Percentiles rank a stretch among this genome's conserved stretches.
phyloP scores from a whole-genome alignment of 1,140 invertebrate species.

The Macrostomum lignano region DNA sequence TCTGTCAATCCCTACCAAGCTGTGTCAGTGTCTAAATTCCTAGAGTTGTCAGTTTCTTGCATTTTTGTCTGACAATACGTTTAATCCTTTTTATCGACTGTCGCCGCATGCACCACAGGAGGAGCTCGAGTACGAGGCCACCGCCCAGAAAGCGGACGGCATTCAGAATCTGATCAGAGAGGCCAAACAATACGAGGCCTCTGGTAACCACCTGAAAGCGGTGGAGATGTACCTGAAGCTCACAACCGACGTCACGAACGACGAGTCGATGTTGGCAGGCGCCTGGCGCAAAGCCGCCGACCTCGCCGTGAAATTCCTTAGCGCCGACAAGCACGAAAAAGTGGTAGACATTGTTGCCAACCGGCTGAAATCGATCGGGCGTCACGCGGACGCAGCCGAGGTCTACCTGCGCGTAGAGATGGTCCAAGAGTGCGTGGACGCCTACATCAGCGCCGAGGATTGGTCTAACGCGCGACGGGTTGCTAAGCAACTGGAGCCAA shows the following conservation, averaged over 20 bases:
- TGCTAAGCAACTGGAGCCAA: slow-evolving; percentile 48
- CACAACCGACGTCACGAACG: slow-evolving; percentile 27
- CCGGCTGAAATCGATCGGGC: slow-evolving; percentile 29
- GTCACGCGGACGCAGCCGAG: slow-evolving; percentile 33
- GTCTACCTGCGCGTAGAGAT: slow-evolving; percentile 46
- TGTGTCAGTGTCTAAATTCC: no score
- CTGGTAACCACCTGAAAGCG: slow-evolving; percentile 38
- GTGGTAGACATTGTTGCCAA: slow-evolving; percentile 32
- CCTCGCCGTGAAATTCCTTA: slow-evolving; percentile 43
- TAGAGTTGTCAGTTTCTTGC: no score
- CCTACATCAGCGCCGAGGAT: slow-evolving; percentile 44
- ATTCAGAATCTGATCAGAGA: no score
- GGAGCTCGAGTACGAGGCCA: no score
- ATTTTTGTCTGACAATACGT: no score
- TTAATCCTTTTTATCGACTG: no score
- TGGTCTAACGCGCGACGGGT: slow-evolving; percentile 53
- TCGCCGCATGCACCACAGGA: no score
- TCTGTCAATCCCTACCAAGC: no score
- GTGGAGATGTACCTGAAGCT: slow-evolving; percentile 35
- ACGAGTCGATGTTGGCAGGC: slow-evolving; percentile 2
- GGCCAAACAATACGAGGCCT: slow-evolving; percentile 47
- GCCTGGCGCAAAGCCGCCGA: slow-evolving; percentile 29
- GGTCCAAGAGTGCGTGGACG: slow-evolving; percentile 52
- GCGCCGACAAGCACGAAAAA: slow-evolving; percentile 35
- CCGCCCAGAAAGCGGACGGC: no score